Evolutionary conservation across 2,113 vertebrate species (phyloP), one percentile per base, ranked within the genome.

Genomic region (Gallinago jamesoni): DNA sequence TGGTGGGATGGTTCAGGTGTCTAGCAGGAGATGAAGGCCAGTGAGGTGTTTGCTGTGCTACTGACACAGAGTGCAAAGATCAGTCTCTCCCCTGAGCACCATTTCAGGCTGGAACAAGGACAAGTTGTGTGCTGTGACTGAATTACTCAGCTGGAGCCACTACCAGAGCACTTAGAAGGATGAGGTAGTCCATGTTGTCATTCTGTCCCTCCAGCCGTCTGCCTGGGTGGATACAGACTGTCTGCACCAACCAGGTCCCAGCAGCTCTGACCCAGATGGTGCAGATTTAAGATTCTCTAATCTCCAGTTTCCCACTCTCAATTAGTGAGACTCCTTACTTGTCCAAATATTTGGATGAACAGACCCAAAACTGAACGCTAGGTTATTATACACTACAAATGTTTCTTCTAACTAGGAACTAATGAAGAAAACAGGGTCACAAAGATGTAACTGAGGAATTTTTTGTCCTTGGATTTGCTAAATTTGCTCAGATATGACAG

Each of bases 81-180:
- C 37, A 43, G 0, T 30, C 35, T 9, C 15, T 1, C 37, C 8
- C 21, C 35, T 2, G 6, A 56, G 76, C 4, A 73, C 13, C 84
- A 7, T 48, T n/a, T 14, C 0, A 27, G 28, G 28, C 63, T 8
- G 3, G 24, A 35, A 2, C 1, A 22, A 47, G 60, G 47, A 17
- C 10, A 43, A 41, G 60, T 31, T 33, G 8, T 0, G 0, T 3
- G 30, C 27, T 21, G 23, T 33, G 41, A 8, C 23, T 16, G 73
- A 35, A 12, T 13, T 35, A 31, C 37, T 12, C 86, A 16, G 9
- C 55, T 25, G 60, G 15, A 43, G 13, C 17, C 17, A 8, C 31
- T 16, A 2, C 15, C 22, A 6, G 23, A 31, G 48, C 1, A 3
- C 53, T 74, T 28, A n/a, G 60, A 53, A 73, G 28, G 31, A 52